Conservation (phyloP, 2,797 vertebrate species). For the Myotis pilosus region DNA sequence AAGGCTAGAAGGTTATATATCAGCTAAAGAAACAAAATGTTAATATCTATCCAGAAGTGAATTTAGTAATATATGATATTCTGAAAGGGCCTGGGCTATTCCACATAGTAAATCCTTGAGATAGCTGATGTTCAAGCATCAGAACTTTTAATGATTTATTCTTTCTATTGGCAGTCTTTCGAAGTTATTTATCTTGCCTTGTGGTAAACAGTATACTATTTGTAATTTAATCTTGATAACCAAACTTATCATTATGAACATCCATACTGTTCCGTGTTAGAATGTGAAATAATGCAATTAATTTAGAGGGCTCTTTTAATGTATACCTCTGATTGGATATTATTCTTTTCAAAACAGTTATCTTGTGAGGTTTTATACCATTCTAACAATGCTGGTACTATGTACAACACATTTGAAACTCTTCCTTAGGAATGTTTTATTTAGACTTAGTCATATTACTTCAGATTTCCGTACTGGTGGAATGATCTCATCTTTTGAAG, state of each 20-base stretch:
- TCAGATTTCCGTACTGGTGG: neutral
- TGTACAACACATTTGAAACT: neutral
- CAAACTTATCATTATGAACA: neutral
- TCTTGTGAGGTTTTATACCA: neutral
- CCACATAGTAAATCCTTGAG: neutral
- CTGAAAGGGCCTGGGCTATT: neutral
- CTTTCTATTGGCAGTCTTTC: neutral
- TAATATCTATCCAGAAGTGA: neutral
- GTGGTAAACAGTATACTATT: neutral
- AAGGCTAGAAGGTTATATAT: constrained; percentile 27
- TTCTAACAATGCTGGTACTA: neutral
- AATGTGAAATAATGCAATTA: neutral
- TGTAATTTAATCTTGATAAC: neutral
- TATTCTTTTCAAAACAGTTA: neutral
- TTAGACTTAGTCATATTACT: neutral
- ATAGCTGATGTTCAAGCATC: neutral
- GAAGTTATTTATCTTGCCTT: neutral
- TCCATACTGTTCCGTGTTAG: neutral
- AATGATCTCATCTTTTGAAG: constrained; percentile 1
- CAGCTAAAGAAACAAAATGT: constrained; percentile 14
- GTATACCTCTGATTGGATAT: neutral
- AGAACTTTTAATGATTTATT: constrained; percentile 26
- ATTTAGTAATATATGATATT: neutral
- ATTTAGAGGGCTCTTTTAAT: constrained; percentile 2
- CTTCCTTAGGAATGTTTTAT: neutral